These are phyloP conservation scores for Terebella lapidaria DNA, from an alignment of 2,888 invertebrate species.

Conservation along the genomic window DNA sequence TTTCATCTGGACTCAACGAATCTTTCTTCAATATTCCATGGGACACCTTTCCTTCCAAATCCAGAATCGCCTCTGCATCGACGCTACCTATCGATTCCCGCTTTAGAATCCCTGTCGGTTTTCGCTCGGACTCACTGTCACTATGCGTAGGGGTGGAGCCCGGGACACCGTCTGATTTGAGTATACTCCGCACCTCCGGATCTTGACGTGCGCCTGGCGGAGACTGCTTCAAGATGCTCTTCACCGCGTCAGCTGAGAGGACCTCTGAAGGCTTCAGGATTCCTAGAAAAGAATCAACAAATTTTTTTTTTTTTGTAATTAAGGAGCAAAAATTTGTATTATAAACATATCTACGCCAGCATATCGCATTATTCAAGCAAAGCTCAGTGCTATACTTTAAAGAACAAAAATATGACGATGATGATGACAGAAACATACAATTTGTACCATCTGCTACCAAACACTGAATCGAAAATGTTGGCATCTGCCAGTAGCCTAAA, in stretches of 20 bases:
- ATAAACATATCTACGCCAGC: too few species aligned
- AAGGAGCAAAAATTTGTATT: too few species aligned
- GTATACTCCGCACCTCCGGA: neutral
- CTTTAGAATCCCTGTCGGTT: neutral
- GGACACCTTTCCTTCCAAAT: too few species aligned
- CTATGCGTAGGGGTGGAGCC: too few species aligned
- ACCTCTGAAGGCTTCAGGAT: neutral
- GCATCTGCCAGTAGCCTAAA: too few species aligned
- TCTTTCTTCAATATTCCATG: neutral
- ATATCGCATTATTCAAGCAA: too few species aligned
- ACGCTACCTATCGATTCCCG: neutral
- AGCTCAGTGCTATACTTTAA: too few species aligned
- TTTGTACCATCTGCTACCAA: too few species aligned
- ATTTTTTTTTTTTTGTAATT: neutral
- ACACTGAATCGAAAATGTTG: too few species aligned
- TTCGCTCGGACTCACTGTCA: neutral
- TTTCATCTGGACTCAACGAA: neutral
- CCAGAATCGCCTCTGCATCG: neutral
- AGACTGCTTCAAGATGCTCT: constrained; percentile 3
- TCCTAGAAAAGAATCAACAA: neutral
- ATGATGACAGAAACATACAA: too few species aligned
- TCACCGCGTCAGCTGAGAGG: neutral
- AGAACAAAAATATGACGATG: too few species aligned
- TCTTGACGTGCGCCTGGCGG: neutral
- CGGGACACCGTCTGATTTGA: neutral